These are phyloP conservation scores for Sander vitreus DNA, from an alignment of 2,113 vertebrate genomes.

Conservation along the genomic window DNA sequence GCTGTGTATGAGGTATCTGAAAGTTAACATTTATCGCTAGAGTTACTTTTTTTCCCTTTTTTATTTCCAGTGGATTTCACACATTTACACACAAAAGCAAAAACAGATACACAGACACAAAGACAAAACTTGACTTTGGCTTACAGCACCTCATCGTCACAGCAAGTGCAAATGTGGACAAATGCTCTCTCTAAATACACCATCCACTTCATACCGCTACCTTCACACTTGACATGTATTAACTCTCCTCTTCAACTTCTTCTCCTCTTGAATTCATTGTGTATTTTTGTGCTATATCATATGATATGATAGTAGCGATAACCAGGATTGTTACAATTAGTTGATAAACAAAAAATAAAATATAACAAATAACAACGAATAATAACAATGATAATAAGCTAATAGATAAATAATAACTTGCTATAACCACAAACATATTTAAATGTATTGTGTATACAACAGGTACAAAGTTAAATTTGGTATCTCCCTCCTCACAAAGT, in stretches of 20 bases:
- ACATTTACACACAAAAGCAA: not conserved
- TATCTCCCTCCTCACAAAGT: no score
- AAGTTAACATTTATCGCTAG: not conserved
- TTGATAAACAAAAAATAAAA: not conserved
- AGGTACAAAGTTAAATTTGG: not conserved
- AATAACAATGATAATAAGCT: not conserved
- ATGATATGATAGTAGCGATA: not conserved
- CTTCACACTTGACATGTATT: constrained; percentile 1
- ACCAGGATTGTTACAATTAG: not conserved
- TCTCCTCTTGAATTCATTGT: not conserved
- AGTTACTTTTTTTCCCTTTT: not conserved
- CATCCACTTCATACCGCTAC: not conserved
- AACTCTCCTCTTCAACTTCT: not conserved
- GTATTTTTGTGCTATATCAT: not conserved
- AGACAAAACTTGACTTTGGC: constrained; percentile 4
- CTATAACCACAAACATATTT: not conserved
- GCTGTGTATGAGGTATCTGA: no score
- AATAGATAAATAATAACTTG: not conserved
- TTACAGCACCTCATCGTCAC: not conserved
- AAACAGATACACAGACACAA: not conserved
- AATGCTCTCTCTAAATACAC: not conserved
- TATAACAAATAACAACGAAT: not conserved
- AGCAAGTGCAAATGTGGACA: not conserved
- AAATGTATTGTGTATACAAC: not conserved
- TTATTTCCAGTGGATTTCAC: not conserved